Evolutionary conservation across 2,888 invertebrate genomes (phyloP), one percentile per base, ranked within the genome.

Genomic region (Tetranychus piercei): DNA sequence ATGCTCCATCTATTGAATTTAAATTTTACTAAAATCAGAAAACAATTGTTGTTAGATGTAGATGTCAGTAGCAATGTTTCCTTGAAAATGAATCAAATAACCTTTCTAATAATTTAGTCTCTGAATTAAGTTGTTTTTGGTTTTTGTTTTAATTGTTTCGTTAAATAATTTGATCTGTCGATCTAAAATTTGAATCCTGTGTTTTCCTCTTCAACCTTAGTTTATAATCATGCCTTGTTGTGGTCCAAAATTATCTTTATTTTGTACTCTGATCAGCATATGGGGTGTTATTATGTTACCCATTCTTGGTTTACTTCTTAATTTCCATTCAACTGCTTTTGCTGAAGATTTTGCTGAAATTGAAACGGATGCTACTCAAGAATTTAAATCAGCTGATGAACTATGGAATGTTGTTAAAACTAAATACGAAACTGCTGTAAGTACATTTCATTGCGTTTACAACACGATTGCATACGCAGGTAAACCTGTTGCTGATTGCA

Each of bases 251-350:
- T 86, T 91, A 77, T 94, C 94, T 79, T 87, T 94, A 74, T 95
- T 94, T 82, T 92, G 93, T 78, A 86, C 93, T 73, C 87, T 95
- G 74, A 85, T 95, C 80, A 94, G 94, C 81, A 88, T 90, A 69
- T 95, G 95, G 95, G 95, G 94, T 78, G 90, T 95, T 79, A 87
- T 95, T 78, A 94, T 94, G 85, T 84, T 95, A 87, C 94, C 79
- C 18, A 74, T 94, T 79, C 91, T 95, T 91, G 94, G 94, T 79
- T 86, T 92, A 80, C 92, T 94, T 84, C 93, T 93, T 83, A 89
- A 89, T 82, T 85, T 90, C 76, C 87, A 88, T 82, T 89, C 91
- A 79, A 91, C 93, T 69, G 92, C 94, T 72, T 85, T 95, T 77
- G 87, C 92, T 79, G 94, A 94, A 84, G 94, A 95, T 83, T 84